Evolutionary conservation across 2,888 invertebrate species (phyloP), one percentile per base, ranked within the genome.

Genomic region (Andrena fulva): DNA sequence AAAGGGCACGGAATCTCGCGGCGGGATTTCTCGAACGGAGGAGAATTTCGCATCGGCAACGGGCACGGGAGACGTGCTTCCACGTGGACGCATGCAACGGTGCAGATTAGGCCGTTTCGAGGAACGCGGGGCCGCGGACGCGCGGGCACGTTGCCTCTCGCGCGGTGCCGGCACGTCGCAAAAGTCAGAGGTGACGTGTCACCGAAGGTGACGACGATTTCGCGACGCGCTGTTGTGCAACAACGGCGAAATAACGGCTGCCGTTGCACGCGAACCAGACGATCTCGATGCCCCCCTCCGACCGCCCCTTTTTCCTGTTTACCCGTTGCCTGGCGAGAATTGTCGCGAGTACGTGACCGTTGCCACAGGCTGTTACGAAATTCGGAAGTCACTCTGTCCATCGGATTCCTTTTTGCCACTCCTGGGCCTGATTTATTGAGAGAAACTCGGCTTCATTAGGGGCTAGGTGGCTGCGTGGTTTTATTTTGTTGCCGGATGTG

Each of bases 101-200:
- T 70, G 88, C 77, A 79, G 87, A 89, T 88, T 87, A 87, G 89
- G 74, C 76, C 78, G 80, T 82, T 85, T 82, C 80, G 59, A 67
- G 85, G 69, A 84, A 85, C 87, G 84, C 83, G 86, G 74, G 84
- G 78, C 50, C 62, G 52, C 42, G 52, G 73, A 79, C 77, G 80
- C 63, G 73, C 85, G 84, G 78, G 85, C 74, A 78, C 63, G 86
- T 72, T 69, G 87, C 80, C 77, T 73, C 83, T 80, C 72, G 82
- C 79, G 64, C 77, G 77, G 75, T 66, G 74, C 82, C 82, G 71
- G 84, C 82, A 84, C 85, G 89, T 85, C 87, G 87, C 87, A 84
- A 89, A 89, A 91, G 92, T 91, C 92, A 91, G 86, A 91, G 92
- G 91, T 91, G 89, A 90, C 85, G 90, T 91, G 90, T 90, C 90